Percentiles rank a stretch among this genome's conserved stretches.
These are phyloP conservation scores for Lacanobia oleracea DNA, from an alignment of 2,888 invertebrate genomes.

Conservation along the genomic window DNA sequence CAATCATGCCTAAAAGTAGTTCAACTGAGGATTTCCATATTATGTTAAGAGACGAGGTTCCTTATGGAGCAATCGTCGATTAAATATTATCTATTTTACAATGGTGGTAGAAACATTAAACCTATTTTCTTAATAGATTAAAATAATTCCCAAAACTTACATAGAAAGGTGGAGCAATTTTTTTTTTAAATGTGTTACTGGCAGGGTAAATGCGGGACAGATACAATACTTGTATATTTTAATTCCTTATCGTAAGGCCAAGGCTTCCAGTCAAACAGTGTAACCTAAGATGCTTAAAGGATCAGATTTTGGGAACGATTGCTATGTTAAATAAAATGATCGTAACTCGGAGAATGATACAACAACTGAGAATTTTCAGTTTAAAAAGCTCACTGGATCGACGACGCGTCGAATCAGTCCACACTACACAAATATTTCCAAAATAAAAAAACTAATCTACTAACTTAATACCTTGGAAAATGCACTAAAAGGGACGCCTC, in stretches of 20 bases:
- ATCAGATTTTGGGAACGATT: slow-evolving; percentile 45
- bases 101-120: slow-evolving; percentile 43
- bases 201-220: slow-evolving; percentile 32
- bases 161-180: slow-evolving; percentile 51
- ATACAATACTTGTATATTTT: slow-evolving; percentile 48
- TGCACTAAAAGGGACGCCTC: slow-evolving; percentile 75
- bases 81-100: slow-evolving; percentile 48
- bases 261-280: slow-evolving; percentile 31
- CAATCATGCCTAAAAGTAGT: slow-evolving; percentile 41
- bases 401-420: slow-evolving; percentile 68
- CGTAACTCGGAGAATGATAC: slow-evolving; percentile 58
- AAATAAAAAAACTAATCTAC: slow-evolving; percentile 78
- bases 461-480: slow-evolving; percentile 77
- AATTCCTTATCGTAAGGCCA: slow-evolving; percentile 13
- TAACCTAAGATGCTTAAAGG: slow-evolving; percentile 10
- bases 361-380: slow-evolving; percentile 76
- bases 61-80: slow-evolving; percentile 40
- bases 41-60: slow-evolving; percentile 24
- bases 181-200: slow-evolving; percentile 18
- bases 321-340: slow-evolving; percentile 51
- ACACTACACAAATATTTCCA: slow-evolving; percentile 81
- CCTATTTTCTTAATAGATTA: slow-evolving; percentile 47
- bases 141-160: slow-evolving; percentile 53
- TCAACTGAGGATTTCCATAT: slow-evolving; percentile 27
- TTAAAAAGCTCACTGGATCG: slow-evolving; percentile 69